Evolutionary conservation across 2,888 invertebrate species (phyloP), one percentile per base, ranked within the genome.

Genomic region (Drymonia ruficornis): DNA sequence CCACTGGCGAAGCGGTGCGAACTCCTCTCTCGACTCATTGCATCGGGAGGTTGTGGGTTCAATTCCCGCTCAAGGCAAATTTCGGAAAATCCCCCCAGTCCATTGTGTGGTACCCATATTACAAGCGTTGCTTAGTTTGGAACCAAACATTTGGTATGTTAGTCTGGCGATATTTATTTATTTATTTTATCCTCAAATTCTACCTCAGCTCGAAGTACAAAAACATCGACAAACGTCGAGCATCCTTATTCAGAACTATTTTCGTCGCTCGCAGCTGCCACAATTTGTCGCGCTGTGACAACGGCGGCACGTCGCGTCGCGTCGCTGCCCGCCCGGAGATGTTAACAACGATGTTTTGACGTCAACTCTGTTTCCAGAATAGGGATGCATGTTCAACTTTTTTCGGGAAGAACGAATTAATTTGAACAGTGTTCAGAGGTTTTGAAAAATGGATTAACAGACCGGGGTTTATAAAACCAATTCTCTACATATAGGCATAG

Each of bases 331-430:
- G 65, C 65, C 63, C 43, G 72, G 72, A 57, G 74, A 79, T 89
- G 90, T 91, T 91, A 89, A 91, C 91, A 90, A 87, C 87, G 78
- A 80, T 90, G 90, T 91, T 92, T 86, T 92, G 91, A 91, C 89
- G 77, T 84, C 54, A 69, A 68, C 76, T 77, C 82, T 84, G 85
- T 86, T 86, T 85, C 77, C 79, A 64, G 80, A 86, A 84, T 76
- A 79, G 73, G 69, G 61, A 75, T 59, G 60, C 55, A 12, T 51
- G 51, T 45, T 45, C 13, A 18, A 19, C 7, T 19, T 34, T 48
- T 44, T 47, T 47, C 46, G 8, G 12, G 23, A 16, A 40, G 16
- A 40, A 40, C 15, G 40, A 16, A 9, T 16, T 40, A 40, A 16
- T 16, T 9, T 16, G 15, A 9, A 38, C 15, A 38, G 15, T 11